Evolutionary conservation across 2,797 vertebrate genomes (phyloP), one percentile per base, ranked within the genome.

Genomic region (Odontamblyopus lacepedii): DNA sequence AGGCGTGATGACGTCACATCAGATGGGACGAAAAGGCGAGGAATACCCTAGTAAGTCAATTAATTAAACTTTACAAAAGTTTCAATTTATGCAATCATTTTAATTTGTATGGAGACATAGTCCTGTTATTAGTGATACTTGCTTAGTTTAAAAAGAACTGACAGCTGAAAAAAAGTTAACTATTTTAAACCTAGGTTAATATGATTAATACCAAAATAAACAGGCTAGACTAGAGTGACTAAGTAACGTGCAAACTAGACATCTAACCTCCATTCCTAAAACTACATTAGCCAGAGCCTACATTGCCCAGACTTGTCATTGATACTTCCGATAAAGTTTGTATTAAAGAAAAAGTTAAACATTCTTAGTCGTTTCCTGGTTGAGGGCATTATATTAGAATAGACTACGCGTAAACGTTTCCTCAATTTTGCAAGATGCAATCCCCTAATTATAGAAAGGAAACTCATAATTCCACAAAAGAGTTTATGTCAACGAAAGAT

Each of bases 1-100:
- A 38, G 84, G 79, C 86, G 65, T 48, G 48, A 73, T 90, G 83
- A 91, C 89, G 81, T 90, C 88, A 77, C 78, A 80, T 85, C 75
- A 83, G 76, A 66, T 77, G 83, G 80, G 82, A 79, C 70, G 23
- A 19, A 55, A 63, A 69, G 83, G 12, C 12, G 41, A 12, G 3
- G 71, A 50, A 74, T 66, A 27, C 48, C 41, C 61, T 67, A 67
- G 6, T 26, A 48, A 19, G 6, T 2, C 11, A 75, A 82, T 76
- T n/a, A 38, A 41, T n/a, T 11, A 18, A 38, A 19, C 18, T 35
- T 4, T 19, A 55, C 13, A 9, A 56, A 56, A 56, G 8, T 56
- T 11, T 56, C 55, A 56, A 4, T 26, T 0, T 23, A 56, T 56
- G 55, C 55, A 56, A 56, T 51, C 1, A 53, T 18, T 6, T 53